phyloP scores from a whole-genome alignment of 1,140 invertebrate genomes.

The Gryon sp. region DNA sequence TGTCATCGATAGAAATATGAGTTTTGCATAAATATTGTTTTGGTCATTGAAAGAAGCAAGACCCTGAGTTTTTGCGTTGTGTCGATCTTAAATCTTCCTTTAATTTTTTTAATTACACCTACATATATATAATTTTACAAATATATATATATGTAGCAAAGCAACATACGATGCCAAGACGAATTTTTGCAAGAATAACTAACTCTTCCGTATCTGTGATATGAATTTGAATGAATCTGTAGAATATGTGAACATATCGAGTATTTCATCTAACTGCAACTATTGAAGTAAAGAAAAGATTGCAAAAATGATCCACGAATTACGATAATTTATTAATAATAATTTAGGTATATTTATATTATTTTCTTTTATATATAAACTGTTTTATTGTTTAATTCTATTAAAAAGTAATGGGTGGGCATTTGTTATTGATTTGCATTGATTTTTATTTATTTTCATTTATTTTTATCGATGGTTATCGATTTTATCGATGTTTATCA shows the following conservation, averaged over 20 bases:
- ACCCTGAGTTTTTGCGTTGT: constrained; percentile 50
- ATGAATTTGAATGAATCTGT: constrained; percentile 34
- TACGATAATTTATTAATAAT: neutral
- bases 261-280: constrained; percentile 1
- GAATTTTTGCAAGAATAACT: constrained; percentile 33
- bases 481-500: no score
- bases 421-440: no score
- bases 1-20: no score
- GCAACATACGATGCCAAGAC: constrained; percentile 32
- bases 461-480: no score
- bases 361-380: no score
- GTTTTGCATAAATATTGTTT: constrained; percentile 36
- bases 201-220: constrained; percentile 42
- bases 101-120: neutral
- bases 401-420: no score
- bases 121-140: neutral
- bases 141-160: no score
- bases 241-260: constrained; percentile 40
- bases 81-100: constrained; percentile 26
- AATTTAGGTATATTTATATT: no score
- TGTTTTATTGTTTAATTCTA: no score
- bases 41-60: constrained; percentile 46
- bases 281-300: neutral
- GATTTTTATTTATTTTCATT: no score
- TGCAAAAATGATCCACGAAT: no score